Percentiles rank a stretch among this genome's conserved stretches.
Conservation (phyloP, 2,888 invertebrate species). For the Hypena proboscidalis region DNA sequence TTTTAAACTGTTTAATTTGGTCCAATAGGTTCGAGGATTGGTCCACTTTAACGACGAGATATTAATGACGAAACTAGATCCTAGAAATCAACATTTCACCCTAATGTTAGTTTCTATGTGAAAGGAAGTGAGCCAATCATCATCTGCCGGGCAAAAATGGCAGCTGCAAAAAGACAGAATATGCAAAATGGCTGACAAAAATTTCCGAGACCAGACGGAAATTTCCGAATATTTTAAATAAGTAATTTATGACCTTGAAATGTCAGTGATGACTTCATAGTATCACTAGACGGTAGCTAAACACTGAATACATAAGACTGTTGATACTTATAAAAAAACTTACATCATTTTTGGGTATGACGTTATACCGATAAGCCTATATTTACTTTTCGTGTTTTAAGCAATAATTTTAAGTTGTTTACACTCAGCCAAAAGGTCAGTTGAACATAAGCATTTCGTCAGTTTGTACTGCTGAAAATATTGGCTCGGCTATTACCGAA, state of each 20-base stretch:
- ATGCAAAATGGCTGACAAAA: background rate
- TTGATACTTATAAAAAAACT: no score
- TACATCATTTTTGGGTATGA: background rate
- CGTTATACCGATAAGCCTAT: no score
- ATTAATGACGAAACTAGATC: no score
- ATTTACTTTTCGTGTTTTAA: no score
- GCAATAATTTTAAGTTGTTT: no score
- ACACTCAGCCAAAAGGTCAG: no score
- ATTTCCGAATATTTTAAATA: background rate
- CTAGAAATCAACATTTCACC: no score
- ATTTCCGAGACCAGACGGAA: background rate
- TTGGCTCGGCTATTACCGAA: background rate
- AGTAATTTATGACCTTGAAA: slow-evolving; percentile 14
- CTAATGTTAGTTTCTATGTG: no score
- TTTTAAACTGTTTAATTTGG: slow-evolving; percentile 12
- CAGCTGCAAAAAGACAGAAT: no score
- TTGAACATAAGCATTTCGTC: no score
- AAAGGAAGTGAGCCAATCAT: no score
- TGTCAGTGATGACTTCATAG: slow-evolving; percentile 13
- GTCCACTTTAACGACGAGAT: slow-evolving; percentile 27
- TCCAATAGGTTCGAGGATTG: slow-evolving; percentile 6
- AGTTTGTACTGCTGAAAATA: background rate
- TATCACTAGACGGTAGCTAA: background rate
- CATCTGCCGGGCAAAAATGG: no score
- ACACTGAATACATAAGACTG: background rate